phyloP scores from a whole-genome alignment of 1,140 invertebrate species.

The Lethrus apterus region DNA sequence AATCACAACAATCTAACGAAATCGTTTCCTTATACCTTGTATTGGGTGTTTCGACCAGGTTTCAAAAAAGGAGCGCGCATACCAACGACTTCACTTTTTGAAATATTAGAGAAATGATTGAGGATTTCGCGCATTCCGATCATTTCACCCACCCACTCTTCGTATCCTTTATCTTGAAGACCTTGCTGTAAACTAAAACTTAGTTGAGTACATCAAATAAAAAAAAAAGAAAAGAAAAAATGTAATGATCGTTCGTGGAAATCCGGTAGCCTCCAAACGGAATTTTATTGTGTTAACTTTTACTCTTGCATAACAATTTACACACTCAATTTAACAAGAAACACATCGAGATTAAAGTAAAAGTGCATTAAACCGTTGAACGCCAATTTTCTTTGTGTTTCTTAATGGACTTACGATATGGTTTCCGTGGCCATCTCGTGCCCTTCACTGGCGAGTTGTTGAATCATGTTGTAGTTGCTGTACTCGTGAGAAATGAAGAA shows the following conservation, averaged over 20 bases:
- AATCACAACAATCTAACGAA: not conserved
- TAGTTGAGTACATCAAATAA: not conserved
- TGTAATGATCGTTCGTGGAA: not conserved
- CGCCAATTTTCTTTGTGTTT: not conserved
- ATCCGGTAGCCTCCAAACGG: constrained; percentile 1
- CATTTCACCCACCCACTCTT: constrained; percentile 90
- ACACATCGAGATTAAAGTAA: not conserved
- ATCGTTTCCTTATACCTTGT: constrained; percentile 57
- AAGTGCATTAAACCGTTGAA: not conserved
- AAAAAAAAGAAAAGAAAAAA: not conserved
- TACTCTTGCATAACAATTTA: constrained; percentile 1
- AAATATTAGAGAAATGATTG: constrained; percentile 73
- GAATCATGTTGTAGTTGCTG: constrained; percentile 89
- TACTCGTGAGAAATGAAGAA: constrained; percentile 94
- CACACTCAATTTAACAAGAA: not conserved
- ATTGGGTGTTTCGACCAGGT: constrained; percentile 85
- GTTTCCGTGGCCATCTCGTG: constrained; percentile 90
- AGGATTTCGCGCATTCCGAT: constrained; percentile 88
- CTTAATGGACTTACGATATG: constrained; percentile 57
- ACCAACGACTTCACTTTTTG: constrained; percentile 73
- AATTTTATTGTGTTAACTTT: not conserved
- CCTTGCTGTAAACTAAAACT: constrained; percentile 57
- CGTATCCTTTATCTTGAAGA: constrained; percentile 78
- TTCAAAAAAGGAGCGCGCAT: constrained; percentile 86
- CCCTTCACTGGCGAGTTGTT: constrained; percentile 77